Percentiles rank a stretch among this genome's conserved stretches.
Conservation (phyloP, 2,113 vertebrate genomes). For the Hypocryptadius cinnamomeus region DNA sequence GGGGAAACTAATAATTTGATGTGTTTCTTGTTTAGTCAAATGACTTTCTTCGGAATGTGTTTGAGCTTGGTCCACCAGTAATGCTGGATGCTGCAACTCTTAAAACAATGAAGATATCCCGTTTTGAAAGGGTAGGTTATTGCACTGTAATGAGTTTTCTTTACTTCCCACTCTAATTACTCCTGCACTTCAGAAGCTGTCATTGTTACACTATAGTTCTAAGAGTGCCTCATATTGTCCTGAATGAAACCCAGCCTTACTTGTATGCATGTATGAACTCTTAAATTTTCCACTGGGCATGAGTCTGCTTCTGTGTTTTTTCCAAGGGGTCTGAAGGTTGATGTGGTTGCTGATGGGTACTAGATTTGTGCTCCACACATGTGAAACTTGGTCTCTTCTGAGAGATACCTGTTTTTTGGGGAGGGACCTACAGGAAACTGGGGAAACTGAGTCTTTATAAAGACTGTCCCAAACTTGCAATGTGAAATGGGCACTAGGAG, state of each 20-base stretch:
- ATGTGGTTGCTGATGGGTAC: neutral
- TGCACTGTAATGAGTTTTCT: neutral
- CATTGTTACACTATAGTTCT: neutral
- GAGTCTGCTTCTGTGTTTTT: neutral
- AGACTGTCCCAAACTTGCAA: neutral
- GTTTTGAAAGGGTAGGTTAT: conserved; percentile 88
- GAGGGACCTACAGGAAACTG: neutral
- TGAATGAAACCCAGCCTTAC: neutral
- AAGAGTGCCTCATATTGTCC: neutral
- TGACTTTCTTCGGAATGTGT: conserved; percentile 93
- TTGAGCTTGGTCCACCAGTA: conserved; percentile 92
- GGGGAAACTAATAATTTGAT: neutral
- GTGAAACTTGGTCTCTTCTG: neutral
- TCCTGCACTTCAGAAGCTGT: neutral
- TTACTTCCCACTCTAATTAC: neutral
- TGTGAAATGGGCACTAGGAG: neutral
- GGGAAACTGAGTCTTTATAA: neutral
- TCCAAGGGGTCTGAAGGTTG: neutral
- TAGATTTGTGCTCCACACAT: rapidly evolving
- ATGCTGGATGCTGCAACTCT: conserved; percentile 87
- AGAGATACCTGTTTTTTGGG: neutral
- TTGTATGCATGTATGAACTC: rapidly evolving
- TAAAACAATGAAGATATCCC: conserved; percentile 93
- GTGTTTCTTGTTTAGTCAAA: conserved; percentile 77
- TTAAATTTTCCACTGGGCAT: neutral